phyloP scores from a whole-genome alignment of 1,140 invertebrate species.

The Drosophila sechellia region DNA sequence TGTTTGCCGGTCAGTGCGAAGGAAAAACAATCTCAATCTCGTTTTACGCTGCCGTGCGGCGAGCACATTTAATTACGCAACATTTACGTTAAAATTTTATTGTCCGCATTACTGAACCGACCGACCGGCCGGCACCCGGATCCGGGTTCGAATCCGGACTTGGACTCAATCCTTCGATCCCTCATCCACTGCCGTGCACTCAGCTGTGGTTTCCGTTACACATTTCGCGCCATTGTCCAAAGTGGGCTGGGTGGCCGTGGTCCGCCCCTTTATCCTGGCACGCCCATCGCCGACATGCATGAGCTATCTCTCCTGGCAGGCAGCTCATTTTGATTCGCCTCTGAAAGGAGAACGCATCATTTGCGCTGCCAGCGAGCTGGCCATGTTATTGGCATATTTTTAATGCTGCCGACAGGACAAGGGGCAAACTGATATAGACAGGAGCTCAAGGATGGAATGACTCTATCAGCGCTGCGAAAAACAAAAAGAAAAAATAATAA shows the following conservation, averaged over 20 bases:
- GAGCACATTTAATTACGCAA: conserved; percentile 68
- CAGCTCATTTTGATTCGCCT: conserved; percentile 35
- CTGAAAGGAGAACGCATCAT: conserved; percentile 58
- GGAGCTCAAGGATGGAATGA: conserved; percentile 17
- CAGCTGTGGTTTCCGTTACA: conserved; percentile 76
- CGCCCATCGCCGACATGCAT: conserved; percentile 35
- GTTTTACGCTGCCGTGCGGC: conserved; percentile 43
- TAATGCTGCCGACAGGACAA: conserved; percentile 16
- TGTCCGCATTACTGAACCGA: conserved; percentile 61
- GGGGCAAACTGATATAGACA: conserved; percentile 18
- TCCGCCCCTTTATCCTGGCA: background rate
- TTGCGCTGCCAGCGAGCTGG: conserved; percentile 44
- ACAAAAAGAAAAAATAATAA: background rate
- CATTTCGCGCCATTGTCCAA: conserved; percentile 67
- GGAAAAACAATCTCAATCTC: conserved; percentile 57
- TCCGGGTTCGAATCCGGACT: conserved; percentile 39
- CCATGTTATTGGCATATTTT: conserved; percentile 50
- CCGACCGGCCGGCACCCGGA: conserved; percentile 20
- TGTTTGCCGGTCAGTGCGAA: conserved; percentile 30
- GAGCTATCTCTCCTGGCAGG: conserved; percentile 31
- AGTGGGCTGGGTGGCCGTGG: conserved; percentile 15
- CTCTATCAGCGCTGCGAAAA: background rate
- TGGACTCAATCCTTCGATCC: conserved; percentile 44
- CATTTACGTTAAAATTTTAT: conserved; percentile 80
- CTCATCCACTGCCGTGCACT: conserved; percentile 41